Base-by-base conservation (phyloP, 2,797 vertebrate species). In the Mormyrus hasselquistii region DNA sequence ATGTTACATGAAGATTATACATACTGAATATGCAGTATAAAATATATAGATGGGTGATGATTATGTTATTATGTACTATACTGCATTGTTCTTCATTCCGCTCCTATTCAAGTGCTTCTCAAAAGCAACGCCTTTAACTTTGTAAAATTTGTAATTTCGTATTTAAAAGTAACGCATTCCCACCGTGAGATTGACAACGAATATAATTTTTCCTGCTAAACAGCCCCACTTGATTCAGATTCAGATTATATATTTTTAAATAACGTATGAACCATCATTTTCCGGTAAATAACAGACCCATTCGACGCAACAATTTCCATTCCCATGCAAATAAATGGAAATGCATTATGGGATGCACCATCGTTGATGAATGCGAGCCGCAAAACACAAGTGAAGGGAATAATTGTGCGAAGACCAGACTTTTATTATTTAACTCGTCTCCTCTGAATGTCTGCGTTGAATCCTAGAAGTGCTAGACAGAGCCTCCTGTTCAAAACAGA, bases 401-500 rank as follows among this genome's bases (percentile, higher is more conserved):
- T 95, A 94, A 95, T 96, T 96, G 94, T 93, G 93, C 89, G 93
- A 94, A 92, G 93, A 94, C 93, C 93, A 93, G 95, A 93, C 94
- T 95, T 94, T 94, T 94, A 94, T 95, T 95, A 94, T 95, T 94
- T 95, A 94, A 94, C 91, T 93, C 92, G 92, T 92, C 93, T 88
- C 89, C 91, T 14, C 76, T 50, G 62, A 57, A 59, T 87, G 88
- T 87, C 94, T 94, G 94, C 93, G 94, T 92, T 94, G 95, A 95
- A 92, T 92, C 93, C 95, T 94, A 57, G 91, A 93, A 95, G 95
- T 94, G 95, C 94, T 93, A 96, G 96, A 96, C 96, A 93, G 94
- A 94, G 95, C 95, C 95, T 96, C 96, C 95, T 96, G 96, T 95
- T 96, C 92, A 88, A 94, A 94, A 92, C 91, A 92, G 94, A 95